Conservation (phyloP, 2,888 invertebrate species). For the Invenusta paracnida region DNA sequence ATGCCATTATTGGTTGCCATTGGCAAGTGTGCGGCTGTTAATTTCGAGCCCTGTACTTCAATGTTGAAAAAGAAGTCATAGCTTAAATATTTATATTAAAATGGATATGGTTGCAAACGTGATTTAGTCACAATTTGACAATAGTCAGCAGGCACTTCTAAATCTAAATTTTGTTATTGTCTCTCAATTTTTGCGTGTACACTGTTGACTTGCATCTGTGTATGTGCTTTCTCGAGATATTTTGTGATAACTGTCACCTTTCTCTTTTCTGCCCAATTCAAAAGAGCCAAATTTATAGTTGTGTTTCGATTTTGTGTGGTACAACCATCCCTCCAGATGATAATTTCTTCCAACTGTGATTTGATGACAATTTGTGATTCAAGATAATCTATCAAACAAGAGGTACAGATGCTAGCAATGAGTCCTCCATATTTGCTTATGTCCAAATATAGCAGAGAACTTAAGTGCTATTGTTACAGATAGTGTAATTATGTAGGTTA, state of each 20-base stretch:
- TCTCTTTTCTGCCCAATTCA: neutral
- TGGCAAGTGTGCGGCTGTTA: too few species aligned
- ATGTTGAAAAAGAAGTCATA: too few species aligned
- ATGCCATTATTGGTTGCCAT: too few species aligned
- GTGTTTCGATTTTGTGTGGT: neutral
- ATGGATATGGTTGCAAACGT: neutral
- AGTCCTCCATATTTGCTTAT: constrained; percentile 1
- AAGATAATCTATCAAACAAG: constrained; percentile 9
- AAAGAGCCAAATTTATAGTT: neutral
- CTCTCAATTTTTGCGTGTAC: neutral
- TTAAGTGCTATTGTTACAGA: constrained; percentile 12
- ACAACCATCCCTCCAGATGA: constrained; percentile 30
- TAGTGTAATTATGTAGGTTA: constrained; percentile 27
- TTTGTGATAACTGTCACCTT: neutral
- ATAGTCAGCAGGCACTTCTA: neutral
- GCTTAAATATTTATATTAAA: neutral
- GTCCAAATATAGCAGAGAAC: constrained; percentile 10
- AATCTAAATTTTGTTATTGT: neutral
- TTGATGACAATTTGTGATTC: neutral
- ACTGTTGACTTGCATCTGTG: neutral
- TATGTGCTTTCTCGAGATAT: neutral
- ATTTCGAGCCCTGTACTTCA: too few species aligned
- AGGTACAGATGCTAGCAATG: neutral
- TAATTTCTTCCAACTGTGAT: neutral
- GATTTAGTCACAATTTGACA: neutral